Percentiles rank a stretch among this genome's conserved stretches.
Conservation (phyloP, 1,140 invertebrate genomes). For the Drosophila lacteicornis region DNA sequence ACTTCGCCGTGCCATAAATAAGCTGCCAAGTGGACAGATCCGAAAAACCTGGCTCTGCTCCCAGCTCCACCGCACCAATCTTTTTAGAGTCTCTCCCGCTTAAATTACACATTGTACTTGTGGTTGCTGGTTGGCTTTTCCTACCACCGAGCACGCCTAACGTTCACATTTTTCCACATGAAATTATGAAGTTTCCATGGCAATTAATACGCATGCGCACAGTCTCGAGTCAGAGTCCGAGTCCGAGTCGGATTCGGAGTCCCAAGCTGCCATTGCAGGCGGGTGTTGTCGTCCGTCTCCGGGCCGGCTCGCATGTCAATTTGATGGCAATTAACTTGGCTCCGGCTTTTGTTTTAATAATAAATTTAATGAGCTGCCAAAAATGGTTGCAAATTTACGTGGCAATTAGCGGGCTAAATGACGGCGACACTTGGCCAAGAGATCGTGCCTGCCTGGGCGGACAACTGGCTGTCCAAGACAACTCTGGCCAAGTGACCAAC, state of each 20-base stretch:
- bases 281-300: slow-evolving; percentile 70
- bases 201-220: slow-evolving; percentile 80
- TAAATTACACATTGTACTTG: slow-evolving; percentile 66
- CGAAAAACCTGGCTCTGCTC: slow-evolving; percentile 27
- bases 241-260: slow-evolving; percentile 4
- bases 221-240: slow-evolving; percentile 3
- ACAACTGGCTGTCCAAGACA: slow-evolving; percentile 13
- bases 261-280: slow-evolving; percentile 50
- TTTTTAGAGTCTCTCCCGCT: slow-evolving; percentile 52
- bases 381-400: slow-evolving; percentile 84
- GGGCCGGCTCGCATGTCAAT: slow-evolving; percentile 69
- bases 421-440: slow-evolving; percentile 74
- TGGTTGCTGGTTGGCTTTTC: slow-evolving; percentile 23
- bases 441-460: slow-evolving; percentile 54
- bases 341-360: slow-evolving; percentile 73
- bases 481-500: slow-evolving; percentile 7
- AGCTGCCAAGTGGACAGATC: slow-evolving; percentile 70
- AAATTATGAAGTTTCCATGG: slow-evolving; percentile 81
- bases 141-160: slow-evolving; percentile 56
- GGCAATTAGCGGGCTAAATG: slow-evolving; percentile 76
- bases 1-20: slow-evolving; percentile 79
- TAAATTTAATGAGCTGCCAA: slow-evolving; percentile 83
- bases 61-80: slow-evolving; percentile 22
- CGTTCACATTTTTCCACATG: slow-evolving; percentile 81
- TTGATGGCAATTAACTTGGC: slow-evolving; percentile 79